Conservation (phyloP, 2,797 vertebrate genomes). For the Liparis tanakae region DNA sequence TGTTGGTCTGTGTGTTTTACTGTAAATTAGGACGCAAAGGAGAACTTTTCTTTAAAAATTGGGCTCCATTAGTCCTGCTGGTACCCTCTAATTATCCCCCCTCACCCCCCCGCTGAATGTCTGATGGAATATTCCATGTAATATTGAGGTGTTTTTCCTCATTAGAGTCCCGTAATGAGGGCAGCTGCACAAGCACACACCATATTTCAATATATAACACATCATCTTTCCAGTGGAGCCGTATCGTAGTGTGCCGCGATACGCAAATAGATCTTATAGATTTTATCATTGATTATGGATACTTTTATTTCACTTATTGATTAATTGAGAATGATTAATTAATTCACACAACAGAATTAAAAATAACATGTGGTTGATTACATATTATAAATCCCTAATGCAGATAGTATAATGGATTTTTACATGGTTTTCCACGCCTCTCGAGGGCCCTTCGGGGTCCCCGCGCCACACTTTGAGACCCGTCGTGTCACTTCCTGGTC, state of each 20-base stretch:
- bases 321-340: no score
- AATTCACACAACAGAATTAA: no score
- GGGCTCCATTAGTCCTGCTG: slow-evolving; percentile 17
- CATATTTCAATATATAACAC: not conserved
- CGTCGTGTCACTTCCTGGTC: not conserved
- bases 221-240: not conserved
- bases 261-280: no score
- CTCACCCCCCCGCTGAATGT: slow-evolving; percentile 30
- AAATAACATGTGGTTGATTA: no score
- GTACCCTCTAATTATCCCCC: slow-evolving; percentile 24
- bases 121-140: slow-evolving; percentile 21
- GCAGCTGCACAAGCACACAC: not conserved
- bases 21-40: slow-evolving; percentile 28
- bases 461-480: not conserved
- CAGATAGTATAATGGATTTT: no score
- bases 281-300: no score
- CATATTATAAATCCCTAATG: no score
- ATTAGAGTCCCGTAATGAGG: slow-evolving; percentile 12
- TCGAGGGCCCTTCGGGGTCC: not conserved
- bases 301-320: no score
- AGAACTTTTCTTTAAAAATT: slow-evolving; percentile 22
- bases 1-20: slow-evolving; percentile 1
- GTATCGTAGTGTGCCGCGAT: not conserved
- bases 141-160: slow-evolving; percentile 27
- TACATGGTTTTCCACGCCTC: not conserved